Evolutionary conservation across 2,113 vertebrate species (phyloP).

Genomic region (Nannobrachium achirus): DNA sequence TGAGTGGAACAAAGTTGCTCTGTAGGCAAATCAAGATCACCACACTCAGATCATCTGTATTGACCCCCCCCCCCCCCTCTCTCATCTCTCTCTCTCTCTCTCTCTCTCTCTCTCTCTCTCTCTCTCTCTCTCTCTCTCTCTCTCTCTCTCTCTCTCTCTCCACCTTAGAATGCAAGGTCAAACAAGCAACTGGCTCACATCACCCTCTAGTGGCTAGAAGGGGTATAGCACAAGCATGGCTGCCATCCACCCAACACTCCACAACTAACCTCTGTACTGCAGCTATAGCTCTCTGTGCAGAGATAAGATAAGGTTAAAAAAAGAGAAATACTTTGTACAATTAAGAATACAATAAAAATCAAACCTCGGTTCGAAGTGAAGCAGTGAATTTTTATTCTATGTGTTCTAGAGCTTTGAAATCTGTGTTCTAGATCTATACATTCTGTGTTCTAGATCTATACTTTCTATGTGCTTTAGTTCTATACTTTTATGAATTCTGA

Average conservation of each 20-base stretch:
- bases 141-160: slow-evolving; percentile 30
- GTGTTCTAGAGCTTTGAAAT: too few species aligned
- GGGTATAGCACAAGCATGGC: slow-evolving; percentile 13
- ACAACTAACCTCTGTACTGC: background rate
- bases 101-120: background rate
- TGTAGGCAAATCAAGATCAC: slow-evolving; percentile 50
- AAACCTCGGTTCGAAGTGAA: too few species aligned
- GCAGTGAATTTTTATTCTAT: too few species aligned
- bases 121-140: slow-evolving; percentile 17
- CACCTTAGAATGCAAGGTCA: slow-evolving; percentile 71
- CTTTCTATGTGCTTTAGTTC: too few species aligned
- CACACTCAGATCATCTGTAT: slow-evolving; percentile 27
- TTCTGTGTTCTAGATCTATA: too few species aligned
- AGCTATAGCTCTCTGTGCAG: background rate
- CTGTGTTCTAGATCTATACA: too few species aligned
- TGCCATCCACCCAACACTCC: background rate
- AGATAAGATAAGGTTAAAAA: slow-evolving; percentile 9
- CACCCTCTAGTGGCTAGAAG: slow-evolving; percentile 62
- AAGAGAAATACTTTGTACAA: slow-evolving; percentile 33
- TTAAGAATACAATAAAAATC: background rate
- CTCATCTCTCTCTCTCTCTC: background rate
- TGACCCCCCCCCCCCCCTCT: slow-evolving; percentile 2
- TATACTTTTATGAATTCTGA: too few species aligned
- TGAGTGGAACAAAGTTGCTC: slow-evolving; percentile 38
- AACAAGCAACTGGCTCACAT: slow-evolving; percentile 58